Evolutionary conservation across 2,888 invertebrate genomes (phyloP).

Genomic region (Nineta flava): DNA sequence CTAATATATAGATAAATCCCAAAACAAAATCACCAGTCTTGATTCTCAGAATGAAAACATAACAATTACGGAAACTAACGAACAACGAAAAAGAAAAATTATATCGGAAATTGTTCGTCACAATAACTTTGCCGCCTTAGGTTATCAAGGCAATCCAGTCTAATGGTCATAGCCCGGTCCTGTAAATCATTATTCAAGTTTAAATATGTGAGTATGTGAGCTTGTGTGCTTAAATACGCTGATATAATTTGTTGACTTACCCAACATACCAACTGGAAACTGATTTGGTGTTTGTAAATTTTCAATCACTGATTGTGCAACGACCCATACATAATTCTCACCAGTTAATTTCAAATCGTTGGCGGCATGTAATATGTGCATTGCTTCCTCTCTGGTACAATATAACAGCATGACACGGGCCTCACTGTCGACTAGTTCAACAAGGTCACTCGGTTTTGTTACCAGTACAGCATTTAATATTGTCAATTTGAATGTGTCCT

Average conservation of each 20-base stretch:
- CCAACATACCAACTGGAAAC: conserved; percentile 86
- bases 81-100: no score
- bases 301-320: conserved; percentile 84
- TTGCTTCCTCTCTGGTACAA: conserved; percentile 76
- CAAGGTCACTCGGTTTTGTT: conserved; percentile 58
- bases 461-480: conserved; percentile 76
- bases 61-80: no score
- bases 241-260: conserved; percentile 31
- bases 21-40: not conserved
- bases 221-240: not conserved
- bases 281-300: conserved; percentile 57
- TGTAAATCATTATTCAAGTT: not conserved
- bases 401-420: conserved; percentile 86
- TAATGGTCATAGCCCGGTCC: no score
- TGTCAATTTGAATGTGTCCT: conserved; percentile 59
- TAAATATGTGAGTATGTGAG: not conserved
- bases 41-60: no score
- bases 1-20: no score
- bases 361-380: conserved; percentile 62
- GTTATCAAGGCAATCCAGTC: no score
- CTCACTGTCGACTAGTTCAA: conserved; percentile 73
- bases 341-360: conserved; percentile 63
- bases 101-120: no score
- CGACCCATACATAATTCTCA: conserved; percentile 94
- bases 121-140: no score